These are phyloP conservation scores for Oryzias celebensis DNA, from an alignment of 2,113 vertebrate genomes.

Conservation along the genomic window DNA sequence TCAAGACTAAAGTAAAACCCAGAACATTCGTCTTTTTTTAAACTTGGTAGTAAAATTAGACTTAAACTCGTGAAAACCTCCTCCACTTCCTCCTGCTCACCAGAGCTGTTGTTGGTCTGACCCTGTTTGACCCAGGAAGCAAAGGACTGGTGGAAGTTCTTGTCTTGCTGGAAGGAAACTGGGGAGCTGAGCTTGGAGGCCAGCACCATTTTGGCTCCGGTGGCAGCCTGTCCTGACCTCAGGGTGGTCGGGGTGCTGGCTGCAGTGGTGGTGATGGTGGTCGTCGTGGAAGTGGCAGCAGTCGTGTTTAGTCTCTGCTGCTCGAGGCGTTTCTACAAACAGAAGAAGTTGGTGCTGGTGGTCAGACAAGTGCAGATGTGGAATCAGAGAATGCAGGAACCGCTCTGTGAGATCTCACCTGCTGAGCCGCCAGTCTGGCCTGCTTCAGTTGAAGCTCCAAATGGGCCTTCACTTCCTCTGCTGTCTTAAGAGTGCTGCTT, in stretches of 20 bases:
- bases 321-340: conserved; percentile 88
- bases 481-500: conserved; percentile 84
- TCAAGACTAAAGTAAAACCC: too few species aligned
- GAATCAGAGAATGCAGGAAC: neutral
- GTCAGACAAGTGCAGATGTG: too few species aligned
- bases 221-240: conserved; percentile 81
- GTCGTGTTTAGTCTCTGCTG: conserved; percentile 82
- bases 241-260: conserved; percentile 76
- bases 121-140: conserved; percentile 99
- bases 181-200: conserved; percentile 91
- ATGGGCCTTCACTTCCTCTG: conserved; percentile 85
- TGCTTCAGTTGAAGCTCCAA: conserved; percentile 89
- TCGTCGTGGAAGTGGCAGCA: conserved; percentile 26
- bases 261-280: conserved; percentile 42
- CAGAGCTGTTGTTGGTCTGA: conserved; percentile 82
- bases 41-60: neutral
- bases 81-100: conserved; percentile 62
- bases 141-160: conserved; percentile 98
- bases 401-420: conserved; percentile 72
- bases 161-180: conserved; percentile 95
- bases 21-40: too few species aligned
- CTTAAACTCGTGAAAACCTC: neutral
- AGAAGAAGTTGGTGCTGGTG: neutral
- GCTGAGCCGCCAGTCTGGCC: conserved; percentile 85
- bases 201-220: conserved; percentile 92